phyloP scores from a whole-genome alignment of 1,140 invertebrate genomes.

The Macrocentrus cingulum region DNA sequence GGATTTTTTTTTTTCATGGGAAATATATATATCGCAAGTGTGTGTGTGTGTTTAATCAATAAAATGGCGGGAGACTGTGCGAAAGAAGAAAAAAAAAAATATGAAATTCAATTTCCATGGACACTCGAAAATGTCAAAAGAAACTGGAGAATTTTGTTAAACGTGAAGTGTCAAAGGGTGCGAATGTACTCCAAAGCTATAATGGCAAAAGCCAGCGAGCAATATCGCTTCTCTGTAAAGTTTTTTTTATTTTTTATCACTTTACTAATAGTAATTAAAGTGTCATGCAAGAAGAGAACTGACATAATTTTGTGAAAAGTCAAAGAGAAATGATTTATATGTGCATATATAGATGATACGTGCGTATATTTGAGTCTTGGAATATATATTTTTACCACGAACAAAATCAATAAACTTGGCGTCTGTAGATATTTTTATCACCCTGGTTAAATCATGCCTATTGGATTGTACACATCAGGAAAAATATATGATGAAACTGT shows the following conservation, averaged over 20 bases:
- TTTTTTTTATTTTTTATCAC: constrained; percentile 2
- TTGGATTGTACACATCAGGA: too few relatives aligned
- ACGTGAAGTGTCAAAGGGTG: constrained; percentile 10
- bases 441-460: background rate
- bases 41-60: too few relatives aligned
- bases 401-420: constrained; percentile 1
- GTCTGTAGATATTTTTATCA: background rate
- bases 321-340: too few relatives aligned
- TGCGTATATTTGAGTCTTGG: constrained; percentile 1
- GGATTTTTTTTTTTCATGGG: too few relatives aligned
- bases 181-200: background rate
- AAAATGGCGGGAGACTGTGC: too few relatives aligned
- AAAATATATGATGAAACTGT: too few relatives aligned
- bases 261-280: constrained; percentile 9
- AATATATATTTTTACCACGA: constrained; percentile 10
- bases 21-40: too few relatives aligned
- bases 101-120: background rate
- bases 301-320: too few relatives aligned
- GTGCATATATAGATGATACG: too few relatives aligned
- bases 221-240: background rate
- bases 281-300: background rate
- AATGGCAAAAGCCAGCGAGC: constrained; percentile 11
- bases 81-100: too few relatives aligned
- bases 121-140: constrained; percentile 4
- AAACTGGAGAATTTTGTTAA: constrained; percentile 12